Percentiles rank a stretch among this genome's conserved stretches.
Conservation (phyloP, 92 coral and sea anemone species). For the Actinernus sp. region DNA sequence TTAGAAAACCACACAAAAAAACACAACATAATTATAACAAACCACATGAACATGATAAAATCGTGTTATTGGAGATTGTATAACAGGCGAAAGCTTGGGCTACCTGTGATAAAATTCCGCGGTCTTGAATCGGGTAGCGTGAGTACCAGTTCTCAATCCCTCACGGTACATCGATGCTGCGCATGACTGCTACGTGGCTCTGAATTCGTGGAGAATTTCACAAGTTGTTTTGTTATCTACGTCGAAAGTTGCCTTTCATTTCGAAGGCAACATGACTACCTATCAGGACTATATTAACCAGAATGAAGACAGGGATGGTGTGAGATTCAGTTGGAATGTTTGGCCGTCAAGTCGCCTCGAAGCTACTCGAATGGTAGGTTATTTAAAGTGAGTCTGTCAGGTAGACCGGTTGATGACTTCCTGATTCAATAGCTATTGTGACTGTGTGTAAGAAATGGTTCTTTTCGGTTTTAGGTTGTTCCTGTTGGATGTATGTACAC, state of each 20-base stretch:
- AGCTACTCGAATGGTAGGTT: constrained; percentile 96
- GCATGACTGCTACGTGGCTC: constrained; percentile 64
- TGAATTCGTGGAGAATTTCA: constrained; percentile 6
- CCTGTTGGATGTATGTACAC: constrained; percentile 97
- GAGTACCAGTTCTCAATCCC: background rate
- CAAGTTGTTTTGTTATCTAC: background rate
- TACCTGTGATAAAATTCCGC: constrained; percentile 5
- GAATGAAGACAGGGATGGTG: constrained; percentile 99
- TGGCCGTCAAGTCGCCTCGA: constrained; percentile 99
- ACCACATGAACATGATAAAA: too few species aligned
- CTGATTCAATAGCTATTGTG: background rate
- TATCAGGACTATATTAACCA: constrained; percentile 98
- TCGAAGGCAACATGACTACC: constrained; percentile 76
- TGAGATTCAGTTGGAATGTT: constrained; percentile 98
- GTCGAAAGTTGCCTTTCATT: background rate
- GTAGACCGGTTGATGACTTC: too few species aligned
- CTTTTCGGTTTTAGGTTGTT: constrained; percentile 71
- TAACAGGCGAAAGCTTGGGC: too few species aligned
- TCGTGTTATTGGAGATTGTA: too few species aligned
- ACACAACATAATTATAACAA: too few species aligned
- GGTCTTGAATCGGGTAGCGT: too few species aligned
- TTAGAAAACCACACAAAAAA: too few species aligned
- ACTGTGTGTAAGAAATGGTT: constrained; percentile 1
- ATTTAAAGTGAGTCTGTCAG: too few species aligned
- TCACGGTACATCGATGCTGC: background rate